Base-by-base conservation (phyloP, 2,797 vertebrate genomes). In the Neostethus bicornis region DNA sequence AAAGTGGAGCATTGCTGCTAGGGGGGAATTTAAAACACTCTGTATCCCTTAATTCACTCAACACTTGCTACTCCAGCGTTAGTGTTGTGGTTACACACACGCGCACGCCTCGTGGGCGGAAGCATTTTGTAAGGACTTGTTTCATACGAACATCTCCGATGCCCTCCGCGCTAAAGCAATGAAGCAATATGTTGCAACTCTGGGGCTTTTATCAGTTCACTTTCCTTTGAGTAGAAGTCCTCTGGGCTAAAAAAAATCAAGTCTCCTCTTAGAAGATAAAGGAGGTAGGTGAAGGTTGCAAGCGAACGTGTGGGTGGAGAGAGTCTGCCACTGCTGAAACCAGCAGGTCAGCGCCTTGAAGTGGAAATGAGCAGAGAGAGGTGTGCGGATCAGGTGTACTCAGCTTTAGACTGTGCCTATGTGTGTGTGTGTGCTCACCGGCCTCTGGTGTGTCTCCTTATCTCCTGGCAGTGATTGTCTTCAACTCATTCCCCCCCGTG, bases 321-420 rank as follows among this genome's bases (percentile, higher is more conserved):
- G 60, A 70, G 51, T 42, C 58, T 44, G 45, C 80, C 77, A 73
- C 61, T 59, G 29, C 69, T 73, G 28, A 49, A 75, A 60, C 84
- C 70, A 66, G 70, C 70, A 68, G 73, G 77, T 61, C 71, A 11
- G 66, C 20, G 61, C 80, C 83, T 89, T 88, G 83, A 89, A 88
- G 84, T 90, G 89, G 80, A 89, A 89, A 90, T 90, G 77, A 85
- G 70, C 54, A 46, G 16, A 62, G 51, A 67, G 70, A 66, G 17
- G 61, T 58, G 48, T 28, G 37, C 42, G 34, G 13, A 23, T 51
- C 12, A 48, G 41, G 48, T 67, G 51, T 55, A 11, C 41, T 50
- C 7, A 13, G 25, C 51, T 64, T 13, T 3, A 19, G 51, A 19
- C 34, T 54, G 35, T 21, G 29, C 61, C 52, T 34, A 13, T 55